Percentiles rank a stretch among this genome's conserved stretches.
Evolutionary conservation across 2,888 invertebrate genomes (phyloP).

Genomic region (Cremastinae sp.): DNA sequence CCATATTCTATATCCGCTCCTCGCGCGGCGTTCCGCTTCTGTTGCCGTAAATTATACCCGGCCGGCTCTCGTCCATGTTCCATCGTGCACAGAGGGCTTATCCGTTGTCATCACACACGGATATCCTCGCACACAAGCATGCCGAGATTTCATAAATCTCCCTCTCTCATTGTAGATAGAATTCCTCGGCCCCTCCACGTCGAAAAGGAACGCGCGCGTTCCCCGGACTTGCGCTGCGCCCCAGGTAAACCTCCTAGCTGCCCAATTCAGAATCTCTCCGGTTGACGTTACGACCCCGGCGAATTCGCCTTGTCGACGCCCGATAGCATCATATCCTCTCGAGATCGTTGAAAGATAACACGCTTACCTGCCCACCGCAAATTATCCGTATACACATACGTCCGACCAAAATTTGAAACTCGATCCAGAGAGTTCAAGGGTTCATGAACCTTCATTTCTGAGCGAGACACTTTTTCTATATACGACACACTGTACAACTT

Average conservation of each 20-base stretch:
- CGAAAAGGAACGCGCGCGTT: conserved; percentile 4
- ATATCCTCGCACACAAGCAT: neutral
- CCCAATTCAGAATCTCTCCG: conserved; percentile 40
- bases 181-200: neutral
- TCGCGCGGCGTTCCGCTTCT: conserved; percentile 5
- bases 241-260: conserved; percentile 48
- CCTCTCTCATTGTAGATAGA: too few relatives aligned
- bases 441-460: too few relatives aligned
- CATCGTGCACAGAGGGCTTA: conserved; percentile 6
- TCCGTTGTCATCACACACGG: conserved; percentile 4
- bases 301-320: conserved; percentile 58
- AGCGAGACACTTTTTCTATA: too few relatives aligned
- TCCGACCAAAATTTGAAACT: too few relatives aligned
- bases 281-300: conserved; percentile 37
- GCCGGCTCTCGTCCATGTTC: conserved; percentile 2
- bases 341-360: conserved; percentile 37
- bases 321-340: conserved; percentile 3
- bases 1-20: neutral
- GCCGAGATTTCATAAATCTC: too few relatives aligned
- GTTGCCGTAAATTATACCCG: conserved; percentile 60
- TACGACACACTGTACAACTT: too few relatives aligned
- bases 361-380: neutral
- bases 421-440: too few relatives aligned
- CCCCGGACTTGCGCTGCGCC: neutral
- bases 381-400: neutral